phyloP scores from a whole-genome alignment of 2,888 invertebrate genomes.

The Lasioglossum calceatum region DNA sequence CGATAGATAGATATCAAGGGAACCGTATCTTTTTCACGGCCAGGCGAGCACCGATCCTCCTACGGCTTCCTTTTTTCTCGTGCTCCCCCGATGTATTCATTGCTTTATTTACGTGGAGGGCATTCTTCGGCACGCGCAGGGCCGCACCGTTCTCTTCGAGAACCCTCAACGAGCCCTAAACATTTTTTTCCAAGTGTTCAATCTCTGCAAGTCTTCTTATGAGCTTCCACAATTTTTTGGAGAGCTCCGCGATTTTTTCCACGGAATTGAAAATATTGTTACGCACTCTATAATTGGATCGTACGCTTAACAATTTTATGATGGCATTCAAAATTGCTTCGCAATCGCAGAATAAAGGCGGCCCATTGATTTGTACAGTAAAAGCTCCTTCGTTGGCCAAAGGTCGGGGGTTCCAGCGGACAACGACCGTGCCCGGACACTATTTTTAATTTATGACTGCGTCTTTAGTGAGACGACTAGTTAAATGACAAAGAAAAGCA shows the following conservation, averaged over 20 bases:
- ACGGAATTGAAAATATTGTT: too few species aligned
- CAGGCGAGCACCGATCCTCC: neutral
- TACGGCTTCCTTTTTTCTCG: neutral
- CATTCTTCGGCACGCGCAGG: neutral
- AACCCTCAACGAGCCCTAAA: neutral
- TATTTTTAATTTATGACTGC: too few species aligned
- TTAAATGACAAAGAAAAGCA: too few species aligned
- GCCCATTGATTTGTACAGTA: neutral
- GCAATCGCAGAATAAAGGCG: neutral
- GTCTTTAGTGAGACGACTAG: too few species aligned
- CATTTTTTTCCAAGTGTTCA: neutral
- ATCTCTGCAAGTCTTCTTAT: neutral
- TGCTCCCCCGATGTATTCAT: neutral
- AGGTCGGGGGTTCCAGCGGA: too few species aligned
- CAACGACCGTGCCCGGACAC: too few species aligned
- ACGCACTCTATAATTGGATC: neutral
- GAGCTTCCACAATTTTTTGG: neutral
- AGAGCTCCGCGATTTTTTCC: neutral
- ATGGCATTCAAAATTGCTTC: neutral
- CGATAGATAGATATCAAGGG: constrained; percentile 26
- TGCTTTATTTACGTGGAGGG: constrained; percentile 6
- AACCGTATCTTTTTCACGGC: neutral
- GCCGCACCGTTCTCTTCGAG: neutral
- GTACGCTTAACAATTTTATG: neutral
- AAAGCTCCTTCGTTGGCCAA: too few species aligned